Evolutionary conservation across 2,888 invertebrate species (phyloP).

Genomic region (Hedychridium roseum): DNA sequence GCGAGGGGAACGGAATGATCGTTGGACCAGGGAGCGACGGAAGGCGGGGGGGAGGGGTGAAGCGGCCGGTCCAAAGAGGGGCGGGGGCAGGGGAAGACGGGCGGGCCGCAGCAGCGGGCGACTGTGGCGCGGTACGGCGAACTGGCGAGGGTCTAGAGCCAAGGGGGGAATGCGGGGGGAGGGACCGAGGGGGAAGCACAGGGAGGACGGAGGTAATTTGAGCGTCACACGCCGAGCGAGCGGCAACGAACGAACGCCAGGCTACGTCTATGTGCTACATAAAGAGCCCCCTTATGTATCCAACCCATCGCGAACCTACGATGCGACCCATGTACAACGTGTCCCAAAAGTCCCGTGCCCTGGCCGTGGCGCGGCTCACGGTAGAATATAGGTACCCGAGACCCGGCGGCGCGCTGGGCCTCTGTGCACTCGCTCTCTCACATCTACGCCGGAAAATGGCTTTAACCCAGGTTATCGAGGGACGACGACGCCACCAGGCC

Average conservation of each 20-base stretch:
- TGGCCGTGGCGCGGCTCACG: constrained; percentile 17
- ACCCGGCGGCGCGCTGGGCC: constrained; percentile 38
- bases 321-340: constrained; percentile 44
- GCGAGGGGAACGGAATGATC: constrained; percentile 6
- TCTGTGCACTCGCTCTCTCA: constrained; percentile 42
- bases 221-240: constrained; percentile 62
- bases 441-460: constrained; percentile 44
- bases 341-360: constrained; percentile 54
- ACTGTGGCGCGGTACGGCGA: constrained; percentile 29
- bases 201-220: constrained; percentile 61
- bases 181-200: constrained; percentile 31
- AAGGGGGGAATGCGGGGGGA: constrained; percentile 36
- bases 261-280: constrained; percentile 62
- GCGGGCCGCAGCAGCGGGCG: constrained; percentile 40
- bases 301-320: constrained; percentile 57
- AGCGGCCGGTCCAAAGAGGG: too few relatives aligned
- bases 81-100: constrained; percentile 1
- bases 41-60: constrained; percentile 12
- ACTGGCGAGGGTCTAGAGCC: constrained; percentile 9
- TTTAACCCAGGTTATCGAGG: constrained; percentile 43
- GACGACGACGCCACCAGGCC: constrained; percentile 18
- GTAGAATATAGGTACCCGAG: constrained; percentile 30
- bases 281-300: constrained; percentile 61
- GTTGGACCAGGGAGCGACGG: too few relatives aligned
- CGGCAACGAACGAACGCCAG: constrained; percentile 55